These are phyloP conservation scores for Pyrgus malvae DNA, from an alignment of 2,888 invertebrate species.

Conservation along the genomic window DNA sequence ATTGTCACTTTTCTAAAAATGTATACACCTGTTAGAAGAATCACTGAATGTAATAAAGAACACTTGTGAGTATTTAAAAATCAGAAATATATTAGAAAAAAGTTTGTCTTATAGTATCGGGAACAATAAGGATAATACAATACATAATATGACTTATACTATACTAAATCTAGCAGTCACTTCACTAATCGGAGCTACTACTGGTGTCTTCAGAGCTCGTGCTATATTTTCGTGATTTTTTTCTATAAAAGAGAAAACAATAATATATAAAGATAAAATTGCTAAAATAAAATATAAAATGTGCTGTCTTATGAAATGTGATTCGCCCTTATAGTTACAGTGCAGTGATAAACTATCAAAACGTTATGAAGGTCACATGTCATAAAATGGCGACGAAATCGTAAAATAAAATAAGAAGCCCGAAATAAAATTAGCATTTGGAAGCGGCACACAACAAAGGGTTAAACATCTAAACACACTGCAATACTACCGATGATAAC, in stretches of 20 bases:
- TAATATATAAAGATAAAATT: slow-evolving; percentile 38
- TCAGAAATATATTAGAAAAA: slow-evolving; percentile 30
- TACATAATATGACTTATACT: slow-evolving; percentile 57
- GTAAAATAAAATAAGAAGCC: slow-evolving; percentile 43
- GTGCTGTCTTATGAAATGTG: not conserved
- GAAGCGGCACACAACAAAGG: slow-evolving; percentile 64
- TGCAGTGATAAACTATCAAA: not conserved
- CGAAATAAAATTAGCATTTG: slow-evolving; percentile 43
- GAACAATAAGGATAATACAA: slow-evolving; percentile 37
- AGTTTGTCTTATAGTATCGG: slow-evolving; percentile 25
- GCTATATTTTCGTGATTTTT: slow-evolving; percentile 75
- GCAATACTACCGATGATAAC: slow-evolving; percentile 27
- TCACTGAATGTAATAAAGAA: slow-evolving; percentile 22
- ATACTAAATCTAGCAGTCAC: slow-evolving; percentile 56
- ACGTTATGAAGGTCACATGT: not conserved
- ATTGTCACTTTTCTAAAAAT: not conserved
- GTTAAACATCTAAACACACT: slow-evolving; percentile 42
- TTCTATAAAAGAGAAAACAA: slow-evolving; percentile 74
- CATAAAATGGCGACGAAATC: slow-evolving; percentile 6
- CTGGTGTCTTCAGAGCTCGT: slow-evolving; percentile 74
- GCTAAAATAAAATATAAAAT: slow-evolving; percentile 39
- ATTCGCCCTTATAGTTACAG: not conserved
- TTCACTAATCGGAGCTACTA: slow-evolving; percentile 73
- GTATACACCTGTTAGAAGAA: not conserved
- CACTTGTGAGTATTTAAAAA: slow-evolving; percentile 6